Conservation (phyloP, 2,888 invertebrate species). For the Biston betularia region DNA sequence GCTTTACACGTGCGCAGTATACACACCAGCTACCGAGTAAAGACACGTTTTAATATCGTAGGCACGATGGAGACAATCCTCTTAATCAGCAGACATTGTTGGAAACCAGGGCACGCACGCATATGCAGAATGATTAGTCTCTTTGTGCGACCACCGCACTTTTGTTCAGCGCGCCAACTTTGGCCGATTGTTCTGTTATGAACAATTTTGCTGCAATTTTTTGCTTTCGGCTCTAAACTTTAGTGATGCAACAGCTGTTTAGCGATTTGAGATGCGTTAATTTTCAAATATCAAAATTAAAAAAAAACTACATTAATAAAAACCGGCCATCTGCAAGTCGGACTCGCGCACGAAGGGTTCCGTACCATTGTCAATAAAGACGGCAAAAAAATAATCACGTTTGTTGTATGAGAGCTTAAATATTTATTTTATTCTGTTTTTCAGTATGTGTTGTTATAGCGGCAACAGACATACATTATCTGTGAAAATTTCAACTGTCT, state of each 20-base stretch:
- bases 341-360: too few species aligned
- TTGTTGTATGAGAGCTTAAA: too few species aligned
- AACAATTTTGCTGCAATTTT: conserved; percentile 51
- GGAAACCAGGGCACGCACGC: conserved; percentile 83
- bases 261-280: not conserved
- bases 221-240: conserved; percentile 31
- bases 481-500: too few species aligned
- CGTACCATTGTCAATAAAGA: too few species aligned
- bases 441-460: too few species aligned
- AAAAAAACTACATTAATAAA: too few species aligned
- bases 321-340: too few species aligned
- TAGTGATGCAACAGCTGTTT: conserved; percentile 11
- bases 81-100: conserved; percentile 85
- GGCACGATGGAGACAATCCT: conserved; percentile 84
- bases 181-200: conserved; percentile 57
- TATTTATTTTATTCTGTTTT: too few species aligned
- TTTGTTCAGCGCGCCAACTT: conserved; percentile 63
- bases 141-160: conserved; percentile 70
- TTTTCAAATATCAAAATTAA: too few species aligned
- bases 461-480: too few species aligned
- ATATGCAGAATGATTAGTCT: conserved; percentile 78
- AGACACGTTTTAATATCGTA: conserved; percentile 84
- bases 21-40: conserved; percentile 45
- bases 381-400: too few species aligned
- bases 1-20: too few species aligned